These are phyloP conservation scores for Rhadina sibilatrix DNA, from an alignment of 2,113 vertebrate species.

Conservation along the genomic window DNA sequence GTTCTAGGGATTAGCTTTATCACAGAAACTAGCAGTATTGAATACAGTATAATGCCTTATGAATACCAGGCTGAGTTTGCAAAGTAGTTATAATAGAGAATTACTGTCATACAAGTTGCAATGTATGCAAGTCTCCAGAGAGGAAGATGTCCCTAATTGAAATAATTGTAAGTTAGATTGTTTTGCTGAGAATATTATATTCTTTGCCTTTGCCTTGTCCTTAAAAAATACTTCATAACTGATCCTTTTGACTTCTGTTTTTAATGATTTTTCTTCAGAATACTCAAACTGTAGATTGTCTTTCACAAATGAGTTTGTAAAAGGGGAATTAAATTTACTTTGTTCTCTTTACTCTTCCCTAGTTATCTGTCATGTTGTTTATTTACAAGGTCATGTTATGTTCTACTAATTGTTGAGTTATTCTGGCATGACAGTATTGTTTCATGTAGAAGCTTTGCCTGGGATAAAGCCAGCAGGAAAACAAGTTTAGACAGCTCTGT, in stretches of 20 bases:
- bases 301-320: not conserved
- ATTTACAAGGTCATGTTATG: not conserved
- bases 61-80: slow-evolving; percentile 13
- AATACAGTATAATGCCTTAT: not conserved
- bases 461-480: not conserved
- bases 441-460: not conserved
- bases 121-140: not conserved
- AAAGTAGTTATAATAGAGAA: not conserved
- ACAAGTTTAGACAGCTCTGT: not conserved
- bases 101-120: not conserved
- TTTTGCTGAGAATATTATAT: not conserved
- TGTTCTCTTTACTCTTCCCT: not conserved
- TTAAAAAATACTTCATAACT: not conserved
- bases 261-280: not conserved
- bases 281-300: not conserved
- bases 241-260: not conserved
- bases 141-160: not conserved
- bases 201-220: not conserved
- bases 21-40: not conserved
- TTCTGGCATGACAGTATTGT: not conserved
- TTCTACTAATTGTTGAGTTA: slow-evolving; percentile 21
- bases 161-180: not conserved
- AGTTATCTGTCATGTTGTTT: not conserved
- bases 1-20: not conserved
- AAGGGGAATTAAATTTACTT: not conserved